Base-by-base conservation (phyloP, 2,888 invertebrate genomes). In the Lottia gigantea region DNA sequence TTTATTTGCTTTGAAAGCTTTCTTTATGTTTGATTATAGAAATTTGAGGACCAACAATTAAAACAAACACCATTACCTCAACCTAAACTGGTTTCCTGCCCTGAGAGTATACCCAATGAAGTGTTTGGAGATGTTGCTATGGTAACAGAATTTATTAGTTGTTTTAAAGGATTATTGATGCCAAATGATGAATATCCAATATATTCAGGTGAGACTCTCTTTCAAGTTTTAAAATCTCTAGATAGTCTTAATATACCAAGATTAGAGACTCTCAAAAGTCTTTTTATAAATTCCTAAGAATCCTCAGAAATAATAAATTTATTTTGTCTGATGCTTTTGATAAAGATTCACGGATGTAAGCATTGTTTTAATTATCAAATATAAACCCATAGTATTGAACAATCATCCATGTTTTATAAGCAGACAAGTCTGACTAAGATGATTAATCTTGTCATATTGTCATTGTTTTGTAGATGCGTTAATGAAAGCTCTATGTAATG, bases 41-140 rank as follows among this genome's bases (percentile, higher is more conserved):
- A 80, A 63, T 83, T 72, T 77, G 87, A 87, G 71, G 88, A 87
- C 71, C 83, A 82, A 8, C 80, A 81, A 7, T 71, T 87, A 26
- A 78, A 82, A 3, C 74, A 85, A 45, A 77, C 78, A 66, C 80
- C 85, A 0, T 72, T 88, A 45, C 88, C 88, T 2, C 55, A 70
- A 2, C 85, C 87, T 4, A 86, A 83, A 65, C 75, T 87, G 14
- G 87, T 88, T 4, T 69, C 81, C 25, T 87, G 86, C 7, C 88
- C 88, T 12, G 87, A 87, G 46, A 84, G 86, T 16, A 67, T 89
- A 46, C 86, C 88, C 2, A 87, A 88, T 74, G 86, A 86, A 62
- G 70, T 83, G 68, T 89, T 89, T 80, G 89, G 89, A 47, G 88
- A 89, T 74, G 84, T 88, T 74, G 84, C 86, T 70, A 88, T 89